Base-by-base conservation (phyloP, 1,140 invertebrate genomes). In the Pinna nobilis region DNA sequence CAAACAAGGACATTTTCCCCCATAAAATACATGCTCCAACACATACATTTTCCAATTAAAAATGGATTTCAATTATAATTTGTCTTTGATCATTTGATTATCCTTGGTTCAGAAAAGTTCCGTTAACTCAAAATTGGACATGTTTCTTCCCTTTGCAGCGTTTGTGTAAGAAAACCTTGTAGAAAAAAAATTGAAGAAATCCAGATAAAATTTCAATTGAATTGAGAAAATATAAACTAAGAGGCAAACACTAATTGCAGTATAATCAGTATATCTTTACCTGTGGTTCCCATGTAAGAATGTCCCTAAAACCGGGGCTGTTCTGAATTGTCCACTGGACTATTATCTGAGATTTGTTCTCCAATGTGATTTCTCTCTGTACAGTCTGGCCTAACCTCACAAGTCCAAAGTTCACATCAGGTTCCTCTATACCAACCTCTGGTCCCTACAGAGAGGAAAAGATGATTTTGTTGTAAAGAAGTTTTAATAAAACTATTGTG, bases 351-450 rank as follows among this genome's bases (percentile, higher is more conserved):
- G 79, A 78, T 37, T 82, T 65, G 70, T 87, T 88, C 53, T 67
- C 74, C 37, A 88, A 63, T 33, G 82, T 84, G 18, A 88, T 60
- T 33, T 80, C 71, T 39, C 65, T 82, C 33, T 47, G 67, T 18
- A 67, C 77, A 15, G 55, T 68, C 33, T 83, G 51, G 9, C 87
- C 86, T 4, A 87, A 49, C 25, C 82, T 63, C 18, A 87, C 82
- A 30, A 88, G 74, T 47, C 87, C 87, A 83, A 88, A 87, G 72
- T 87, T 82, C n/a, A 88, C 61, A 37, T 83, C 81, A 15, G 86
- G 76, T 32, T 84, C 74, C 32, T 82, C 84, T 25, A 88, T 78
- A 0, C 9, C 51, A 11, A 88, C 33, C 60, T 88, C 86, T 37
- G 87, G 85, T 47, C 86, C 87, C 86, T 88, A n/a, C n/a, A n/a